Evolutionary conservation across 1,140 invertebrate species (phyloP), one percentile per base, ranked within the genome.

Genomic region (Neodiprion pinetum): DNA sequence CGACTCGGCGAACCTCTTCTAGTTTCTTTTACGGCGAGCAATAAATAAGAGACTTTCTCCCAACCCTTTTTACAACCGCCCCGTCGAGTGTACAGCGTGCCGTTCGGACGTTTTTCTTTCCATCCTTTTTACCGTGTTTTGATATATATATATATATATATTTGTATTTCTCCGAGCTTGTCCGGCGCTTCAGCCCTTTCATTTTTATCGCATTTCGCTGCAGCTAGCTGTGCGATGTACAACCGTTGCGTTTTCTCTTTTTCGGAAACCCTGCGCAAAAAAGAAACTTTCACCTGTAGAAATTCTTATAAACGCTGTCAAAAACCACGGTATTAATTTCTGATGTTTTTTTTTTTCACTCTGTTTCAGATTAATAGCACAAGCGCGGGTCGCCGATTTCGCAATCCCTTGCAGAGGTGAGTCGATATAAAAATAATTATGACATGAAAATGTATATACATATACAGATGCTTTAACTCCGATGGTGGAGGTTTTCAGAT

Each of bases 11-110:
- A 61, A 17, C n/a, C 53, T 61, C 28, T 40, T 40, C 53, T 61
- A 17, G 53, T 61, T 61, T 61, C 53, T 50, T 86, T 86, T 85
- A 87, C 80, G 83, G 78, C 80, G 11, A 61, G 74, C 67, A 79
- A 76, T 83, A 85, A 85, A 85, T 81, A 81, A 79, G 78, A 65
- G 78, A 87, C 84, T 87, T 88, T 88, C 84, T 78, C 80, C 79
- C 74, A 86, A 84, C 84, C 84, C 82, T 87, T 86, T 85, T 83
- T 72, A 75, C 80, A 74, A 77, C 53, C 53, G 28, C 28, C 28
- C 28, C 28, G 28, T 40, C 28, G 28, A 40, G 28, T 40, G 28
- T 40, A 40, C 28, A 40, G 28, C 17, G 17, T 21, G 17, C 28
- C 28, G 28, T 40, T 72, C 81, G 70, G 71, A 72, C 73, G 53